A percentile compares a stretch with the other conserved stretches of the same genome.
Conservation (phyloP, 2,797 vertebrate genomes). For the Hydrocynus forskahlii region DNA sequence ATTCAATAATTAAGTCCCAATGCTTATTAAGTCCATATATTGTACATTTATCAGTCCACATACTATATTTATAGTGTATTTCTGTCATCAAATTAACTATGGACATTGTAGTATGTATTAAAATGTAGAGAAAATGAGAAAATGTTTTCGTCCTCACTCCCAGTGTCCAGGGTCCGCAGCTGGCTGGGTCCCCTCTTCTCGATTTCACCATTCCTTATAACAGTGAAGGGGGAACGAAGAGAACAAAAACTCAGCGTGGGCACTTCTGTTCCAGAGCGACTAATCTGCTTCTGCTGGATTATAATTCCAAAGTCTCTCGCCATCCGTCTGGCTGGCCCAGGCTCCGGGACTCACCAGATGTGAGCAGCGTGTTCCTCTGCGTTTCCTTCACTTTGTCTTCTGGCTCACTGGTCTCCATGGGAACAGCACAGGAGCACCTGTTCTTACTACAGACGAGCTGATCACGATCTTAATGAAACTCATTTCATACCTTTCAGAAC, state of each 20-base stretch:
- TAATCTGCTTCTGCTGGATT: neutral
- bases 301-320: neutral
- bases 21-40: too few relatives aligned
- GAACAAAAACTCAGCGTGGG: neutral
- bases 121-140: too few relatives aligned
- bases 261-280: neutral
- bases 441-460: neutral
- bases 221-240: neutral
- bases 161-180: too few relatives aligned
- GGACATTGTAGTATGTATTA: too few relatives aligned
- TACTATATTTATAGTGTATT: too few relatives aligned
- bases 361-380: neutral
- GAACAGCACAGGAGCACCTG: conserved; percentile 17
- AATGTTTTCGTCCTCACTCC: too few relatives aligned
- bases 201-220: neutral
- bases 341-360: neutral
- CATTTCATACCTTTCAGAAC: neutral
- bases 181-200: neutral
- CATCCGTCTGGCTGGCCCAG: neutral
- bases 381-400: neutral
- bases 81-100: too few relatives aligned
- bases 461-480: neutral
- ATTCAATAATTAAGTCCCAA: too few relatives aligned
- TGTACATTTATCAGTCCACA: too few relatives aligned
- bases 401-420: conserved; percentile 27